phyloP scores from a whole-genome alignment of 2,113 vertebrate genomes.

The Poicephalus meyeri region DNA sequence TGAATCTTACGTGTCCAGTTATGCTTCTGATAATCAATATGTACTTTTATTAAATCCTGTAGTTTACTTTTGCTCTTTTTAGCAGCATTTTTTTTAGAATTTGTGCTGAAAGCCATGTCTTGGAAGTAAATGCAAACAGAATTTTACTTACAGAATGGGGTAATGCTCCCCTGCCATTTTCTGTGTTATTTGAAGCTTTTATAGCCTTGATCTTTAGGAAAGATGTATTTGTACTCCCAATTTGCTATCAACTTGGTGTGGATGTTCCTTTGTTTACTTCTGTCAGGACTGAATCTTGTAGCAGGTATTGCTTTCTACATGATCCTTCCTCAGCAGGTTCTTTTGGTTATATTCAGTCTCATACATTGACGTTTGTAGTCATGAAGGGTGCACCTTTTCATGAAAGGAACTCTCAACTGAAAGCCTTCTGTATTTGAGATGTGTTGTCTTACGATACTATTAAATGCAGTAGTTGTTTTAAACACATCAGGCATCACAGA shows the following conservation, averaged over 20 bases:
- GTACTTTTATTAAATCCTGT: not conserved
- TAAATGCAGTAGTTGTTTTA: not conserved
- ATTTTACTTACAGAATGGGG: not conserved
- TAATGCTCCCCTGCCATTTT: not conserved
- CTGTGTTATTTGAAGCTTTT: not conserved
- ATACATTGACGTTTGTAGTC: not conserved
- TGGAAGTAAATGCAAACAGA: not conserved
- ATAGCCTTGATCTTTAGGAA: not conserved
- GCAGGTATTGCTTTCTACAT: not conserved
- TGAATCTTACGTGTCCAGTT: not conserved
- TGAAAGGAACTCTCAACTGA: not conserved
- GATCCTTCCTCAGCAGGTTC: not conserved
- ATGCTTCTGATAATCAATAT: not conserved
- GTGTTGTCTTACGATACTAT: not conserved
- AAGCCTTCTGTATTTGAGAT: not conserved
- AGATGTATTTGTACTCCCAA: not conserved
- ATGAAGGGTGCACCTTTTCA: not conserved
- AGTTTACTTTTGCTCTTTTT: not conserved
- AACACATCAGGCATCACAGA: not conserved
- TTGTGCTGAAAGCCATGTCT: not conserved
- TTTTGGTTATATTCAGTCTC: not conserved
- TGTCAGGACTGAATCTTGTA: not conserved
- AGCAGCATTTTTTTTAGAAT: not conserved
- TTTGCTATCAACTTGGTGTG: not conserved
- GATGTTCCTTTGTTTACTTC: not conserved